Evolutionary conservation across 2,113 vertebrate species (phyloP).

Genomic region (Gambusia affinis): DNA sequence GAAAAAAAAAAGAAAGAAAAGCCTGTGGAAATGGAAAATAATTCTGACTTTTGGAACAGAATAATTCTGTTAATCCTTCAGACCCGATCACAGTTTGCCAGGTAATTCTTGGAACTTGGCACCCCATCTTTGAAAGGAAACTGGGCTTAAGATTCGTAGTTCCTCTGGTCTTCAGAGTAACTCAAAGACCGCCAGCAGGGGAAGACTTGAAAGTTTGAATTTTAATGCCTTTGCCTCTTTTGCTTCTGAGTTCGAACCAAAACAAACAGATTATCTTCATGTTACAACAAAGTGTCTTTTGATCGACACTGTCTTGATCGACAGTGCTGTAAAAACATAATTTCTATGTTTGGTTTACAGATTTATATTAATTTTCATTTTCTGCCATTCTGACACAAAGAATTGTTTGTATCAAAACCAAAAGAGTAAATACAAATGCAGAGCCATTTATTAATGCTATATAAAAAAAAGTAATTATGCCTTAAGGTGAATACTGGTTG

Average conservation of each 20-base stretch:
- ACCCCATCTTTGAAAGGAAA: constrained; percentile 59
- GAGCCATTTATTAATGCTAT: too few species aligned
- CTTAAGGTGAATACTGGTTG: too few species aligned
- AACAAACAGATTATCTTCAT: background rate
- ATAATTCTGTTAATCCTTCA: constrained; percentile 63
- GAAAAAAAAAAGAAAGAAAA: constrained; percentile 23
- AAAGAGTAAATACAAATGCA: background rate
- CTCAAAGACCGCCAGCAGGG: constrained; percentile 39
- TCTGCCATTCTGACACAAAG: background rate
- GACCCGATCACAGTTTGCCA: constrained; percentile 57
- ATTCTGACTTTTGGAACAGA: constrained; percentile 52
- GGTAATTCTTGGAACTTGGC: constrained; percentile 66
- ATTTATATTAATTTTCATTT: background rate
- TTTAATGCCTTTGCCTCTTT: constrained; percentile 20
- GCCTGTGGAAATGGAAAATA: constrained; percentile 48
- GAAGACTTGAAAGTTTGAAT: constrained; percentile 38
- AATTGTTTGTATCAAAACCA: background rate
- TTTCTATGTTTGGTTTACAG: background rate
- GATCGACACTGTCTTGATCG: background rate
- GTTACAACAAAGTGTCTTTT: background rate
- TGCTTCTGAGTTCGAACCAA: background rate
- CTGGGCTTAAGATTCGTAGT: constrained; percentile 54
- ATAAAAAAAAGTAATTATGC: too few species aligned
- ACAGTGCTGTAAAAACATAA: background rate
- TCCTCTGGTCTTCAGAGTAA: constrained; percentile 45